Evolutionary conservation across 2,113 vertebrate species (phyloP).

Genomic region (Toxotes chatareus): DNA sequence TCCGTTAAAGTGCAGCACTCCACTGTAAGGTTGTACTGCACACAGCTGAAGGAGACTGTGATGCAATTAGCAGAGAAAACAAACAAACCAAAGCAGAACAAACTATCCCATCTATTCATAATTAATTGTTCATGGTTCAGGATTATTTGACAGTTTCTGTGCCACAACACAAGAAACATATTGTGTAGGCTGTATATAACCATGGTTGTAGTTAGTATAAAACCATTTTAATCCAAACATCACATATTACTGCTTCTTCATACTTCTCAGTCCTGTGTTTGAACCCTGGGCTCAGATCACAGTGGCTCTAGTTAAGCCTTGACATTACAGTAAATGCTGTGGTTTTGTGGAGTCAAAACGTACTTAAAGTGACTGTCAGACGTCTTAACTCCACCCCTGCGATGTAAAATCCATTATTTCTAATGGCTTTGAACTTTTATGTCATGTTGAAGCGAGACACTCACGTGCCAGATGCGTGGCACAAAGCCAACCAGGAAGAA

Average conservation of each 20-base stretch:
- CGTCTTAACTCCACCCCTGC: not conserved
- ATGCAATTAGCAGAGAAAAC: conserved; percentile 27
- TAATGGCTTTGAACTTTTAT: conserved; percentile 11
- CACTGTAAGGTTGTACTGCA: not conserved
- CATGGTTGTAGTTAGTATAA: too few species aligned
- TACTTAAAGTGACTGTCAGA: not conserved
- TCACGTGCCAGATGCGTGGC: not conserved
- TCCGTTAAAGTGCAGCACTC: conserved; percentile 6
- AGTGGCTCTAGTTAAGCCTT: too few species aligned
- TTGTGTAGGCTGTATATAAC: not conserved
- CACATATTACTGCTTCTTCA: not conserved
- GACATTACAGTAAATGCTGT: not conserved
- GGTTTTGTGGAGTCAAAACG: not conserved
- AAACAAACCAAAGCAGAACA: conserved; percentile 17
- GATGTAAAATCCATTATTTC: not conserved
- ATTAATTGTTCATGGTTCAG: not conserved
- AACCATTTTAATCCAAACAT: not conserved
- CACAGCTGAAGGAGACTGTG: not conserved
- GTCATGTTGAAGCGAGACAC: not conserved
- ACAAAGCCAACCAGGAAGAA: not conserved
- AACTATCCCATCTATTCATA: not conserved
- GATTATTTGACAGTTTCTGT: not conserved
- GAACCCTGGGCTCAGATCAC: too few species aligned
- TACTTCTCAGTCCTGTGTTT: too few species aligned
- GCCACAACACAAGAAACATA: not conserved